Evolutionary conservation across 2,888 invertebrate genomes (phyloP).

Genomic region (Graphium colonna): DNA sequence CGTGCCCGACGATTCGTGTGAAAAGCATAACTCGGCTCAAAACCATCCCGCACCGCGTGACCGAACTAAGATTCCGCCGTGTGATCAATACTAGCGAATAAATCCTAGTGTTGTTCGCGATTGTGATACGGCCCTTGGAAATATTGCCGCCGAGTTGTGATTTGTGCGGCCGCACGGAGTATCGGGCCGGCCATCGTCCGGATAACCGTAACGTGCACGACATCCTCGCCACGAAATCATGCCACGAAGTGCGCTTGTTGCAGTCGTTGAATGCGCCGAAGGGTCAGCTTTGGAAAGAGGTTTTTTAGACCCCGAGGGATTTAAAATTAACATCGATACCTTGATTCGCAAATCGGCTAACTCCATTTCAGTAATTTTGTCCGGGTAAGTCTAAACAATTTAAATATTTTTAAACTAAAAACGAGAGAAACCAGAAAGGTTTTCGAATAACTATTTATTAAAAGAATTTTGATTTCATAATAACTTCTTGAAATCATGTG

Average conservation of each 20-base stretch:
- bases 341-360: too few species aligned
- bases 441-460: too few species aligned
- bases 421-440: too few species aligned
- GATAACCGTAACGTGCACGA: neutral
- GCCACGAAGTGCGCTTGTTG: too few species aligned
- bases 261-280: neutral
- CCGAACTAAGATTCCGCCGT: constrained; percentile 13
- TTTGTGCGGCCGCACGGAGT: constrained; percentile 10
- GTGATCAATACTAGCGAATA: constrained; percentile 16
- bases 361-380: too few species aligned
- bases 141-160: constrained; percentile 19
- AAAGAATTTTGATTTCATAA: too few species aligned
- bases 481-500: too few species aligned
- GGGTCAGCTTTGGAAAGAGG: constrained; percentile 12
- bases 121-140: constrained; percentile 11
- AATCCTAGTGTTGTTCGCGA: constrained; percentile 14
- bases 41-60: constrained; percentile 8
- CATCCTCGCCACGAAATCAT: neutral
- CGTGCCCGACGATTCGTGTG: constrained; percentile 18
- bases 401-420: too few species aligned
- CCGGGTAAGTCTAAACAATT: too few species aligned
- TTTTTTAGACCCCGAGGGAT: too few species aligned
- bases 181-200: neutral
- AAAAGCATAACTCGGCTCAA: constrained; percentile 6
- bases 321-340: too few species aligned